These are phyloP conservation scores for Leptopilina drosophilae DNA, from an alignment of 2,888 invertebrate genomes.

Conservation along the genomic window DNA sequence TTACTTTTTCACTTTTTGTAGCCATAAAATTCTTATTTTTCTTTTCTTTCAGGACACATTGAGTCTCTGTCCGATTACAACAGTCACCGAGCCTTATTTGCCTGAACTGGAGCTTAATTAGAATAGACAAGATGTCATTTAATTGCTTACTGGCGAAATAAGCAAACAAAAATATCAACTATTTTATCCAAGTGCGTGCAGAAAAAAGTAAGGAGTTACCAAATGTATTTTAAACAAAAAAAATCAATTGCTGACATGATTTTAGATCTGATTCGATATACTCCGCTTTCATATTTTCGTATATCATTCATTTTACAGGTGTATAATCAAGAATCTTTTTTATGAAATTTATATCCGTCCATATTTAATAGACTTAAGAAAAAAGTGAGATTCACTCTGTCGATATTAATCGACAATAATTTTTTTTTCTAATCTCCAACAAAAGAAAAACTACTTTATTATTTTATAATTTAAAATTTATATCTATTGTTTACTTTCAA, in stretches of 20 bases:
- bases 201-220: constrained; percentile 19
- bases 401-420: constrained; percentile 15
- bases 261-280: constrained; percentile 8
- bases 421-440: constrained; percentile 8
- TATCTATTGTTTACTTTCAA: too few species aligned
- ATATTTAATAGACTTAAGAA: constrained; percentile 35
- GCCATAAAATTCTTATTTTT: background rate
- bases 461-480: background rate
- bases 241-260: background rate
- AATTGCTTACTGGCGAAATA: constrained; percentile 3
- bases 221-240: constrained; percentile 21
- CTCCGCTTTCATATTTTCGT: constrained; percentile 24
- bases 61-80: constrained; percentile 74
- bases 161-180: background rate
- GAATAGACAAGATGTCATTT: background rate
- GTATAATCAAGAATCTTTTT: constrained; percentile 12
- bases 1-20: background rate
- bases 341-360: constrained; percentile 27
- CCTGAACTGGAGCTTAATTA: constrained; percentile 73
- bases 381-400: constrained; percentile 14
- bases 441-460: background rate
- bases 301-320: background rate
- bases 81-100: constrained; percentile 72
- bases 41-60: constrained; percentile 70
- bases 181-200: background rate